These are phyloP conservation scores for Ectropis grisescens DNA, from an alignment of 1,140 invertebrate species.

Conservation along the genomic window DNA sequence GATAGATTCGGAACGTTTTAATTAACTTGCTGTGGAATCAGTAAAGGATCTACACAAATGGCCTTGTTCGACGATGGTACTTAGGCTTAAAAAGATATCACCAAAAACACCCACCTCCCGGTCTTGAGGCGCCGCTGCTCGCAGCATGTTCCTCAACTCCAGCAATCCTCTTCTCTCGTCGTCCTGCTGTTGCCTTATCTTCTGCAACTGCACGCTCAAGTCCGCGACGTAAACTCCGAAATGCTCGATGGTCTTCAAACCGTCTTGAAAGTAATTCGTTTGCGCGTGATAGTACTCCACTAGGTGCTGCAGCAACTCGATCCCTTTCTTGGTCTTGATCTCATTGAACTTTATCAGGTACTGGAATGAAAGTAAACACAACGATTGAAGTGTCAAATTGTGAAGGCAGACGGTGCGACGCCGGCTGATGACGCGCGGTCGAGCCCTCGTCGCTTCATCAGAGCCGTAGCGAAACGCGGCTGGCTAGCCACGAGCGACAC, in stretches of 20 bases:
- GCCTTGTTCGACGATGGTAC: no score
- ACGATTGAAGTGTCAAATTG: no score
- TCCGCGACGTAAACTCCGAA: constrained; percentile 95
- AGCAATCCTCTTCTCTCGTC: constrained; percentile 89
- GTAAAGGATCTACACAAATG: no score
- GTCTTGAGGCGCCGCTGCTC: constrained; percentile 86
- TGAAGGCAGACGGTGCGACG: constrained; percentile 28
- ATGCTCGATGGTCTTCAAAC: constrained; percentile 96
- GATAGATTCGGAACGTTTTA: no score
- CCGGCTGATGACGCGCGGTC: constrained; percentile 32
- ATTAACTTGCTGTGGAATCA: no score
- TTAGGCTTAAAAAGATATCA: constrained; percentile 2
- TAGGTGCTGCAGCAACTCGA: constrained; percentile 94
- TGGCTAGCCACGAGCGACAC: constrained; percentile 27
- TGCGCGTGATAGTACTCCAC: constrained; percentile 98
- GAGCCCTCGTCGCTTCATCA: constrained; percentile 29
- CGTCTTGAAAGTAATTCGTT: constrained; percentile 92
- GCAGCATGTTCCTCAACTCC: constrained; percentile 88
- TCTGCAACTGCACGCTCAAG: constrained; percentile 89
- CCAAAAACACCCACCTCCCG: constrained; percentile 74
- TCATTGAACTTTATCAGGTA: constrained; percentile 99
- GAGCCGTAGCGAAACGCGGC: constrained; percentile 22
- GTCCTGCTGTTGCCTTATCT: constrained; percentile 94
- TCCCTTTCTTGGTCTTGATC: constrained; percentile 98
- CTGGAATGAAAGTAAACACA: constrained; percentile 71